Evolutionary conservation across 2,888 invertebrate genomes (phyloP).

Genomic region (Cerastis leucographa): DNA sequence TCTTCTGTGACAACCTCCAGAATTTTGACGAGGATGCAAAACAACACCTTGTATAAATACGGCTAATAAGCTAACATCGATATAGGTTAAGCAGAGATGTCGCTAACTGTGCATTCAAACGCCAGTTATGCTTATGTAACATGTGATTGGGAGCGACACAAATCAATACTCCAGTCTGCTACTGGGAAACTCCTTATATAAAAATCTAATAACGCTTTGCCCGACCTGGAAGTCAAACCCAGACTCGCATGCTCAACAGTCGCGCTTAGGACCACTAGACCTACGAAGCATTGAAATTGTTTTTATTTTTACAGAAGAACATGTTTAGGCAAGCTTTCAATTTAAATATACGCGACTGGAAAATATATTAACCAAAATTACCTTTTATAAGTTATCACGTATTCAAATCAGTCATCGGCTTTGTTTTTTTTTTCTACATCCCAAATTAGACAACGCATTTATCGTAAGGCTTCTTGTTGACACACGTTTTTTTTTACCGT

Average conservation of each 20-base stretch:
- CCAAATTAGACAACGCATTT: conserved; percentile 41
- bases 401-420: conserved; percentile 18
- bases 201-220: background rate
- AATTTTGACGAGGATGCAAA: no score
- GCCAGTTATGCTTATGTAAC: background rate
- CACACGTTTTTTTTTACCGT: background rate
- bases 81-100: no score
- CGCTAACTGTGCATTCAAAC: background rate
- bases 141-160: background rate
- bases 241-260: background rate
- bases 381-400: background rate
- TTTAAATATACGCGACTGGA: conserved; percentile 17
- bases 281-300: background rate
- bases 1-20: no score
- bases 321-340: conserved; percentile 6
- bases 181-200: background rate
- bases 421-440: conserved; percentile 25
- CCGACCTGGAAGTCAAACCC: background rate
- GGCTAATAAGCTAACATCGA: no score
- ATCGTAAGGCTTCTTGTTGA: conserved; percentile 10
- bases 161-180: background rate
- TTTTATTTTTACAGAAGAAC: background rate
- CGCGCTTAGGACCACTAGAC: background rate
- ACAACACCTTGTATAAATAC: no score
- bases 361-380: conserved; percentile 1